Conservation (phyloP, 2,113 vertebrate genomes). For the Abramis brama region DNA sequence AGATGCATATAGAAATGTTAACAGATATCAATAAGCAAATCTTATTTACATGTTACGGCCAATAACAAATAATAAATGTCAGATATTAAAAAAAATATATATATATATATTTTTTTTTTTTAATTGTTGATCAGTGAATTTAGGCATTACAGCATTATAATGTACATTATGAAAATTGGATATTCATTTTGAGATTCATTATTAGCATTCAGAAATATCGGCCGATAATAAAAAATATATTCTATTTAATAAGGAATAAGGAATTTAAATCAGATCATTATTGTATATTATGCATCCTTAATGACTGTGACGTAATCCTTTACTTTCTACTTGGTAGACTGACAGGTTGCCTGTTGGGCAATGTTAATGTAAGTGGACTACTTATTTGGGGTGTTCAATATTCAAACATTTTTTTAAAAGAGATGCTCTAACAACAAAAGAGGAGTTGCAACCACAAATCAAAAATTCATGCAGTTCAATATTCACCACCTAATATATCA, state of each 20-base stretch:
- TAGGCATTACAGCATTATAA: background rate
- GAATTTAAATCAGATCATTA: background rate
- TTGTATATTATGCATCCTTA: background rate
- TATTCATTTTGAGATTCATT: background rate
- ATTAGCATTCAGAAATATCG: background rate
- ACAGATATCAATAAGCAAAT: too few species aligned
- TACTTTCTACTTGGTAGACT: background rate
- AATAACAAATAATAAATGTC: too few species aligned
- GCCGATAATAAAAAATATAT: too few species aligned
- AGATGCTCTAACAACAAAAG: too few species aligned
- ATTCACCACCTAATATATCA: background rate
- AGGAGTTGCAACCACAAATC: too few species aligned
- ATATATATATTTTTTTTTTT: background rate
- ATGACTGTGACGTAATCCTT: background rate
- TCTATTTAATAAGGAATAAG: too few species aligned
- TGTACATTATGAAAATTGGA: background rate
- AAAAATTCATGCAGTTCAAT: background rate
- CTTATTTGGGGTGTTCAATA: background rate
- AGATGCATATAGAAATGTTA: too few species aligned
- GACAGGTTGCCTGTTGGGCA: background rate
- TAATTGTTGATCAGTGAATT: background rate
- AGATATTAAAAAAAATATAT: too few species aligned
- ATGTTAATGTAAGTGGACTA: background rate
- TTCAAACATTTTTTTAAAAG: rapidly evolving
- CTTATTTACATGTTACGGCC: too few species aligned